A percentile compares a stretch with the other conserved stretches of the same genome.
phyloP scores from a whole-genome alignment of 2,888 invertebrate species.

The Helobdella robusta region DNA sequence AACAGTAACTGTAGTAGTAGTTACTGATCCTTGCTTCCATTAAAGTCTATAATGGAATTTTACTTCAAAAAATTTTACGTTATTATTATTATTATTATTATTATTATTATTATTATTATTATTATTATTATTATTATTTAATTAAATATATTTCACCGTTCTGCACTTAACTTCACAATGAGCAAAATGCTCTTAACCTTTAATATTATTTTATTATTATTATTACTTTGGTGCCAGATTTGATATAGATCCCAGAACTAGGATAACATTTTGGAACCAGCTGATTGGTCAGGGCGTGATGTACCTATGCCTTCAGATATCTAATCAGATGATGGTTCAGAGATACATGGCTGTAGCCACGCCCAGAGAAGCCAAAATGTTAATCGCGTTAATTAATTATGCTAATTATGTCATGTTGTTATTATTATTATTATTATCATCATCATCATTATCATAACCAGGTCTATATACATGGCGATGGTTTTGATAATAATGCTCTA shows the following conservation, averaged over 20 bases:
- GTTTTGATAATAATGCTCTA: slow-evolving; percentile 9
- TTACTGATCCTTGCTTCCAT: too few species aligned
- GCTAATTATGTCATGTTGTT: neutral
- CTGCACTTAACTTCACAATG: too few species aligned
- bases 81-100: too few species aligned
- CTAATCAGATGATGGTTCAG: slow-evolving; percentile 85
- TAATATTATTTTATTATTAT: too few species aligned
- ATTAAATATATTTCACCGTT: too few species aligned
- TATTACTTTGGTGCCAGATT: slow-evolving; percentile 7
- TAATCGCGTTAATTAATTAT: neutral
- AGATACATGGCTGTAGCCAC: slow-evolving; percentile 77
- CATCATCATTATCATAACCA: neutral
- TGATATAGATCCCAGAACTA: slow-evolving; percentile 37
- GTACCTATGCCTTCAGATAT: slow-evolving; percentile 55
- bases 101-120: too few species aligned
- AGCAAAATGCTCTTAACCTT: too few species aligned
- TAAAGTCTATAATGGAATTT: too few species aligned
- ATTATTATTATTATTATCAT: neutral
- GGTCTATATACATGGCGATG: slow-evolving; percentile 16
- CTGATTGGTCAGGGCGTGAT: slow-evolving; percentile 66
- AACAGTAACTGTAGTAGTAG: too few species aligned
- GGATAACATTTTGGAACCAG: slow-evolving; percentile 79
- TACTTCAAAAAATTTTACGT: too few species aligned
- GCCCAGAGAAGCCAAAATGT: slow-evolving; percentile 60
- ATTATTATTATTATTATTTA: too few species aligned